phyloP scores from a whole-genome alignment of 2,888 invertebrate species.

The Deroplatys truncata region DNA sequence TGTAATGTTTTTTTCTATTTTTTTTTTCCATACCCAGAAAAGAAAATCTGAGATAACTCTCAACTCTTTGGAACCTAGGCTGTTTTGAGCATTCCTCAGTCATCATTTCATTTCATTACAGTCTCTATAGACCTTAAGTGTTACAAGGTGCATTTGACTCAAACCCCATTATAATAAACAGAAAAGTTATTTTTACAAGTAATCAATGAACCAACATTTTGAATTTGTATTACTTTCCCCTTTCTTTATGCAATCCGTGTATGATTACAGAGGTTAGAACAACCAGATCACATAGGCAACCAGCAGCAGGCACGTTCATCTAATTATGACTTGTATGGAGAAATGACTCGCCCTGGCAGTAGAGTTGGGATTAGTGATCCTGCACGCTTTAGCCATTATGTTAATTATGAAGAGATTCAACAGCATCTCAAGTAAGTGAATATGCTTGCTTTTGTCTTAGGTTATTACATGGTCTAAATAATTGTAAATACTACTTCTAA shows the following conservation, averaged over 20 bases:
- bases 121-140: too few species aligned
- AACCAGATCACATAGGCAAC: slow-evolving; percentile 26
- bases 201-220: too few species aligned
- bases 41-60: too few species aligned
- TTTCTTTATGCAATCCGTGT: background rate
- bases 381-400: slow-evolving; percentile 64
- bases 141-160: too few species aligned
- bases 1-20: too few species aligned
- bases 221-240: background rate
- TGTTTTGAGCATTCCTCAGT: too few species aligned
- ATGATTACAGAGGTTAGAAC: slow-evolving; percentile 36
- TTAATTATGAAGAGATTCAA: slow-evolving; percentile 82
- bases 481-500: too few species aligned
- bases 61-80: too few species aligned
- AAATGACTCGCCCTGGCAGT: slow-evolving; percentile 52
- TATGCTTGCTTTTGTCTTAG: slow-evolving; percentile 31
- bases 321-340: slow-evolving; percentile 42
- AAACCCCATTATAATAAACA: too few species aligned
- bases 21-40: too few species aligned
- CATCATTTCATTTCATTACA: too few species aligned
- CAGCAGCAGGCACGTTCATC: slow-evolving; percentile 15
- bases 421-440: slow-evolving; percentile 70
- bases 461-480: background rate
- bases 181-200: too few species aligned
- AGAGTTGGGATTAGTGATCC: slow-evolving; percentile 52